Evolutionary conservation across 2,888 invertebrate genomes (phyloP).

Genomic region (Scotopteryx bipunctaria): DNA sequence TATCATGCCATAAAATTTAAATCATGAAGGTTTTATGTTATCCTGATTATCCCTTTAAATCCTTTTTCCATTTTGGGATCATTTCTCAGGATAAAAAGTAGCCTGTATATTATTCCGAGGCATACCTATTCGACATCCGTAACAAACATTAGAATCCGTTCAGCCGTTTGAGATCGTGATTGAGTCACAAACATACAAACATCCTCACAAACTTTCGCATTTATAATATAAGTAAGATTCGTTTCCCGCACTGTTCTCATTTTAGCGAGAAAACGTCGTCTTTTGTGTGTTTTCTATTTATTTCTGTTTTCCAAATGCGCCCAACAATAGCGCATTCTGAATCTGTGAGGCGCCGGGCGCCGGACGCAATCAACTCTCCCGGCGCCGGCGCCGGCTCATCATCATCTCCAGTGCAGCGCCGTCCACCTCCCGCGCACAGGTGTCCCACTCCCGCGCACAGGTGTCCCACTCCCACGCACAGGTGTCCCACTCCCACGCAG

Average conservation of each 20-base stretch:
- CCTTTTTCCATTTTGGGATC: too few species aligned
- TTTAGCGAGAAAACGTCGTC: constrained; percentile 21
- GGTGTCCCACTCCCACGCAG: too few species aligned
- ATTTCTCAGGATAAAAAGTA: too few species aligned
- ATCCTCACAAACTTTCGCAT: background rate
- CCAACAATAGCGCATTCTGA: constrained; percentile 30
- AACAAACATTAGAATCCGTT: too few species aligned
- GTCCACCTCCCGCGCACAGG: too few species aligned
- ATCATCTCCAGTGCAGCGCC: constrained; percentile 1
- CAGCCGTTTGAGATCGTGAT: background rate
- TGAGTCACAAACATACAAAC: background rate
- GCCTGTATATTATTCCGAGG: too few species aligned
- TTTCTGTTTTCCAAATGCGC: constrained; percentile 22
- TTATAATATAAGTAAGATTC: constrained; percentile 7
- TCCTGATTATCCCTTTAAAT: too few species aligned
- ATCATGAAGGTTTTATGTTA: too few species aligned
- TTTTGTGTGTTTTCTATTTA: constrained; percentile 29
- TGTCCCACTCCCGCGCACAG: too few species aligned
- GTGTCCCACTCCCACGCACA: too few species aligned
- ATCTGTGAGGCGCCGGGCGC: constrained; percentile 25
- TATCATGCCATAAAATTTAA: too few species aligned
- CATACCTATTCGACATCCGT: too few species aligned
- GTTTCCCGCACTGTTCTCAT: constrained; percentile 20
- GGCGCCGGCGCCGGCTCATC: background rate
- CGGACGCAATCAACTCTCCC: constrained; percentile 32